phyloP scores from a whole-genome alignment of 2,888 invertebrate genomes.

The Trachelus tabidus region DNA sequence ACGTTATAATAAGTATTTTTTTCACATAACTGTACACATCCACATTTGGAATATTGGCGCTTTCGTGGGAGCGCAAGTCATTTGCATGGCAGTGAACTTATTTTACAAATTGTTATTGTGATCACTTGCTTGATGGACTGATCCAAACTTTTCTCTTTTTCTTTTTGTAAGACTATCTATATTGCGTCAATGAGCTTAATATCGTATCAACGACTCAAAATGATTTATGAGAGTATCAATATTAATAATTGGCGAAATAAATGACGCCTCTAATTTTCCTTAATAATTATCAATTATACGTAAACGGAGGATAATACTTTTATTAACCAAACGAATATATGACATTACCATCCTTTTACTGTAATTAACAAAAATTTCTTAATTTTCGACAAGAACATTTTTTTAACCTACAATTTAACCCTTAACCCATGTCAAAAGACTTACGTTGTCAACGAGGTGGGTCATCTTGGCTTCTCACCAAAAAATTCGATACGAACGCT shows the following conservation, averaged over 20 bases:
- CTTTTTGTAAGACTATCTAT: conserved; percentile 48
- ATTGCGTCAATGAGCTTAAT: conserved; percentile 34
- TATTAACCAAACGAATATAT: neutral
- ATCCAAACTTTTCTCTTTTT: conserved; percentile 30
- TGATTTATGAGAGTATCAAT: conserved; percentile 46
- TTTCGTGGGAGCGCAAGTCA: conserved; percentile 51
- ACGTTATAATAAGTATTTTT: conserved; percentile 43
- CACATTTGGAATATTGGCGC: conserved; percentile 50
- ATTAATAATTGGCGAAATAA: neutral
- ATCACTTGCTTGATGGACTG: conserved; percentile 52
- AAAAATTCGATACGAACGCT: neutral
- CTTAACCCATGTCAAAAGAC: neutral
- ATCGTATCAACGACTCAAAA: conserved; percentile 49
- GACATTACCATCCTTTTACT: neutral
- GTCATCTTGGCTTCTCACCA: neutral
- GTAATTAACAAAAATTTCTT: neutral
- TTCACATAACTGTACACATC: conserved; percentile 59
- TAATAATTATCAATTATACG: neutral
- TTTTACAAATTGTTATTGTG: conserved; percentile 53
- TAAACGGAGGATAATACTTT: neutral
- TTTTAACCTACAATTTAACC: neutral
- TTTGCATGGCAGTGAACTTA: conserved; percentile 60
- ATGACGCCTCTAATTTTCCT: neutral
- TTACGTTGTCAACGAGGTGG: neutral
- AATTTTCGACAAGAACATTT: neutral